A percentile compares a stretch with the other conserved stretches of the same genome.
Conservation (phyloP, 2,888 invertebrate species). For the Mimas tiliae region DNA sequence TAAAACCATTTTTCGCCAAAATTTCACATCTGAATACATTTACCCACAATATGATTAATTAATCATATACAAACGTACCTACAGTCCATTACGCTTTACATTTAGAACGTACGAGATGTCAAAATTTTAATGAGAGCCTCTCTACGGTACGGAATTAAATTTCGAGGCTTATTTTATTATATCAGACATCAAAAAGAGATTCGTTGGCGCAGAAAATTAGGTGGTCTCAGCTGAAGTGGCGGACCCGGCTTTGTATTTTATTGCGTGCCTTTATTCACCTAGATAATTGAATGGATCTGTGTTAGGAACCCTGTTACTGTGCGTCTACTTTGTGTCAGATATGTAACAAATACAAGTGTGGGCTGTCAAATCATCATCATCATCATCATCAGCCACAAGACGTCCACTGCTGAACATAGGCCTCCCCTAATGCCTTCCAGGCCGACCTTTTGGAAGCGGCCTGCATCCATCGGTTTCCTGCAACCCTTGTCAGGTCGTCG, state of each 20-base stretch:
- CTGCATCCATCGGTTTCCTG: no score
- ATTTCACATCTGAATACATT: background rate
- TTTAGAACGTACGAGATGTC: constrained; percentile 4
- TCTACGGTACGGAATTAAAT: constrained; percentile 44
- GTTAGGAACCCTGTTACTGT: no score
- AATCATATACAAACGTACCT: constrained; percentile 9
- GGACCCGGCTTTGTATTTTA: constrained; percentile 4
- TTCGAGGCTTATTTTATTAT: constrained; percentile 46
- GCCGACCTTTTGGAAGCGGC: no score
- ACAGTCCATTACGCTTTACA: constrained; percentile 7
- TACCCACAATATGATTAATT: background rate
- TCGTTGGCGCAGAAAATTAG: constrained; percentile 53
- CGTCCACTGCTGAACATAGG: no score
- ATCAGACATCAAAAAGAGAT: constrained; percentile 51
- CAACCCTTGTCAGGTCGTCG: no score
- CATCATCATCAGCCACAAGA: no score
- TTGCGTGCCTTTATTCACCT: background rate
- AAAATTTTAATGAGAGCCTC: constrained; percentile 38
- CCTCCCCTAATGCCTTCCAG: no score
- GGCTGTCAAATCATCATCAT: no score
- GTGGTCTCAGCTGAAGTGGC: constrained; percentile 33
- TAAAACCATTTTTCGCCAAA: no score
- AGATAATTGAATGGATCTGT: background rate
- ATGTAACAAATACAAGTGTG: no score
- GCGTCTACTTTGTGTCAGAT: no score